Evolutionary conservation across 2,888 invertebrate species (phyloP), one percentile per base, ranked within the genome.

Genomic region (Erebia epiphron): DNA sequence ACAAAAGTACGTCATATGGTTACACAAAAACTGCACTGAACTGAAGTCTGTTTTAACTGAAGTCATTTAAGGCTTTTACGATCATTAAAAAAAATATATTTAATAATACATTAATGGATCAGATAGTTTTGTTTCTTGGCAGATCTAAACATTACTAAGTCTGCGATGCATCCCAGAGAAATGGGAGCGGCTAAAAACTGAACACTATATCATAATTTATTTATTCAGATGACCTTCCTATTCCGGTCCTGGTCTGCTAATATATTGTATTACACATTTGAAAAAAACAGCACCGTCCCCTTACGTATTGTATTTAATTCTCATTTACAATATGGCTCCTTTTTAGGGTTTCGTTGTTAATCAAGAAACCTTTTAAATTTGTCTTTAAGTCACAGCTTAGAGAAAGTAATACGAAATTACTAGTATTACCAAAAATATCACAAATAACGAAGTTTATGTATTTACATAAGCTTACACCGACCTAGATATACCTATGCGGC

Each of bases 131-230:
- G 46, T 16, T 65, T 16, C 46, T 66, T 73, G 75, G 52, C 82
- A 21, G 66, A 61, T 86, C 86, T 84, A 69, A 46, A 57, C 3
- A 56, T 73, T 69, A 58, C 0, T 16, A 80, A 75, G 71, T 85
- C 87, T 88, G 73, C 79, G 71, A 54, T 65, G 75, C 77, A 79
- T 80, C 80, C 80, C 77, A 79, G 79, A 78, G 83, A 87, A 86
- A 86, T 83, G 88, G 78, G 79, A 81, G 80, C 78, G 74, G 80
- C 76, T 85, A 88, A 87, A 86, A 83, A 77, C 75, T 76, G 83
- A 80, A 77, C 87, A 90, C 91, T 92, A 91, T 88, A 91, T 92
- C 91, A 92, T 91, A 92, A 92, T 92, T 92, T 92, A 93, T 91
- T 91, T 89, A 88, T 91, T 83, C 89, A 84, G 91, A 88, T 91